Percentiles rank a stretch among this genome's conserved stretches.
phyloP scores from a whole-genome alignment of 2,888 invertebrate genomes.

The Chirona hameri region DNA sequence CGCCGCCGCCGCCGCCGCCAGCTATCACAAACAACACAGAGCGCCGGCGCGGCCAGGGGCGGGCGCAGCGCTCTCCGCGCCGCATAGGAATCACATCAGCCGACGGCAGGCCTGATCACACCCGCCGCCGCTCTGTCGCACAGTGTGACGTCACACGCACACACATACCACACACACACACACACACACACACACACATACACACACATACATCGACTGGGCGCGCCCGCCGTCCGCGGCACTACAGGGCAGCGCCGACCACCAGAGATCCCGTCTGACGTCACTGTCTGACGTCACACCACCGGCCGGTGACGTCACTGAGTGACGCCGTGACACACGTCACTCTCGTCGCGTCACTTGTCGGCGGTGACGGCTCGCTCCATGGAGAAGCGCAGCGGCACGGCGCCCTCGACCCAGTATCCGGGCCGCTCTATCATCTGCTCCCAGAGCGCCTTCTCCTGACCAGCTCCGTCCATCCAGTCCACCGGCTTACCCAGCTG shows the following conservation, averaged over 20 bases:
- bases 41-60: background rate
- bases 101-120: background rate
- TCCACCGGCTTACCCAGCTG: background rate
- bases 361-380: background rate
- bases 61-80: background rate
- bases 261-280: background rate
- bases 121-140: background rate
- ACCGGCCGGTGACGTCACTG: background rate
- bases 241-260: background rate
- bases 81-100: too few species aligned
- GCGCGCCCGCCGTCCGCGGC: background rate
- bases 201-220: background rate
- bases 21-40: background rate
- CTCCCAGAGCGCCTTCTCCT: conserved; percentile 87
- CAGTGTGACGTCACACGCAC: background rate
- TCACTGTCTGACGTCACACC: too few species aligned
- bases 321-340: background rate
- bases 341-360: background rate
- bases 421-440: conserved; percentile 90
- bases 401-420: conserved; percentile 94
- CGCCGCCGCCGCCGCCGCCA: background rate
- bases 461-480: conserved; percentile 93
- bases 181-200: background rate
- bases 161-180: background rate
- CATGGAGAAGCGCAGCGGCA: conserved; percentile 66